These are phyloP conservation scores for Thripadectes ignobilis DNA, from an alignment of 2,797 vertebrate species.

Conservation along the genomic window DNA sequence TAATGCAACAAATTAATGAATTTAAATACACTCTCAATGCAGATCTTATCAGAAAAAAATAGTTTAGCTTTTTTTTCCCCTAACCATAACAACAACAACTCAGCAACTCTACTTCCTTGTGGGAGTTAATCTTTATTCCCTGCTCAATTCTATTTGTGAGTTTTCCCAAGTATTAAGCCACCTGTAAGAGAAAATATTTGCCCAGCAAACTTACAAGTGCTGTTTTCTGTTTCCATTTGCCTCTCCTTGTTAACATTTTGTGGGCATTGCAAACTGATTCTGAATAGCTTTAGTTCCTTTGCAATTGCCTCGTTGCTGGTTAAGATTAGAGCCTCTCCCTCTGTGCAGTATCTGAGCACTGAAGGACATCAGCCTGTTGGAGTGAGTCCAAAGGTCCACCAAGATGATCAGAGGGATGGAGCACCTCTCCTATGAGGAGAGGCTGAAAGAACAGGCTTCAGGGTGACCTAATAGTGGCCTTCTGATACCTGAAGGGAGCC, in stretches of 20 bases:
- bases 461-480: neutral
- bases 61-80: rapidly evolving
- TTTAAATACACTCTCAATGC: neutral
- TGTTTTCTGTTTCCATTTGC: neutral
- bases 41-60: neutral
- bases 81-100: neutral
- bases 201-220: neutral
- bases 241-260: neutral
- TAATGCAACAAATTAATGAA: neutral
- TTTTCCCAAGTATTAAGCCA: neutral
- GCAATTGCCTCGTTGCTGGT: neutral
- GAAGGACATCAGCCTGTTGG: too few relatives aligned
- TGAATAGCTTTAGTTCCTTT: neutral
- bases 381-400: neutral
- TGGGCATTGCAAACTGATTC: neutral
- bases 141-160: neutral
- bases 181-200: neutral
- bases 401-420: neutral
- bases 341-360: neutral
- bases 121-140: neutral
- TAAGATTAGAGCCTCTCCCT: neutral
- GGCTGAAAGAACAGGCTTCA: neutral
- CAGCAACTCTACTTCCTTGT: neutral
- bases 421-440: neutral
- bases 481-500: rapidly evolving